Evolutionary conservation across 2,888 invertebrate genomes (phyloP), one percentile per base, ranked within the genome.

Genomic region (Entomobrya proxima): DNA sequence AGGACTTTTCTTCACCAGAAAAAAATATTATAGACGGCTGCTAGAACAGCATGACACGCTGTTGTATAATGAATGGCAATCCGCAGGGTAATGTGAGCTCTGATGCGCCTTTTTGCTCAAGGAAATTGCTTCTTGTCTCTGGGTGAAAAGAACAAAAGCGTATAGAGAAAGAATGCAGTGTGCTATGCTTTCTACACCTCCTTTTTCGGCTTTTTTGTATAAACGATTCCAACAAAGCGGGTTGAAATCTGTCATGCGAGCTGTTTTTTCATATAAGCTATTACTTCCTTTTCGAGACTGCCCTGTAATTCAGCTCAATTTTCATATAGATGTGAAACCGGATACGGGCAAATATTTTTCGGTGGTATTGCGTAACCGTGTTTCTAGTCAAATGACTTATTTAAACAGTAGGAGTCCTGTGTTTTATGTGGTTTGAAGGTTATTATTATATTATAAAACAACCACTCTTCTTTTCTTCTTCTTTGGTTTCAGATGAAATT

Each of bases 81-180:
- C 44, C 69, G n/a, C n/a, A 30, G 47, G 27, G 27, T 69, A 15
- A 40, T 69, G 40, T 58, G 27, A 15, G 13, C 32, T 30, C 58
- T 64, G 15, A 27, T 44, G 47, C 18, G 44, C 15, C 9, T 15
- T 44, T 7, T 44, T n/a, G n/a, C 69, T 15, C 15, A 44, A 69
- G 69, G 69, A 69, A 69, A 69, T 69, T 69, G 69, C 69, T 69
- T 69, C 69, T 69, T 69, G 64, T 69, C 69, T 69, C 5, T 11
- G 5, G 69, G 15, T 69, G 24, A 44, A 35, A 37, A 67, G n/a
- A n/a, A n/a, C n/a, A n/a, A n/a, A n/a, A n/a, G n/a, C n/a, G n/a
- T n/a, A n/a, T n/a, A n/a, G n/a, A n/a, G n/a, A n/a, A n/a, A n/a
- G n/a, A 40, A 40, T 47, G 40, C 2, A 24, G 24, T 44, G n/a